phyloP scores from a whole-genome alignment of 2,888 invertebrate species.

The Piscicola geometra region DNA sequence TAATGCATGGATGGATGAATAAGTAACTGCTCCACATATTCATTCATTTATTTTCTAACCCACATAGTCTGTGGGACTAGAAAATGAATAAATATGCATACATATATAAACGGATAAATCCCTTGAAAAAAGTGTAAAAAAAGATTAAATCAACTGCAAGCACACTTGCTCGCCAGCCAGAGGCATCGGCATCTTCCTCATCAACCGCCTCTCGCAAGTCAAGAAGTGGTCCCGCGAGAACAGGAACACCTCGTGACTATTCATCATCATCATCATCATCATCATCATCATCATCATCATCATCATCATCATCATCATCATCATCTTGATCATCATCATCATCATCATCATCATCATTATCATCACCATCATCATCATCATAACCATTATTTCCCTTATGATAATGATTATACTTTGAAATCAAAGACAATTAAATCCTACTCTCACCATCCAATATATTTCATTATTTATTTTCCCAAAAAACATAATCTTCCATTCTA shows the following conservation, averaged over 20 bases:
- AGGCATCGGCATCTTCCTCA: conserved; percentile 77
- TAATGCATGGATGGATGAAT: conserved; percentile 4
- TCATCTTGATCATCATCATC: not conserved
- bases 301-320: not conserved
- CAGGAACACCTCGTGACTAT: conserved; percentile 53
- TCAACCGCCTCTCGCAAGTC: conserved; percentile 87
- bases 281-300: too few species aligned
- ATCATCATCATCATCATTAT: conserved; percentile 31
- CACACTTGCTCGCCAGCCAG: conserved; percentile 57
- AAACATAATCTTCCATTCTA: not conserved
- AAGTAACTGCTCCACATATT: not conserved
- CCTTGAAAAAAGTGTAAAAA: too few species aligned
- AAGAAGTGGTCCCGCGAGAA: conserved; percentile 62
- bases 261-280: conserved; percentile 16
- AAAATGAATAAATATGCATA: too few species aligned
- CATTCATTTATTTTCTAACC: not conserved
- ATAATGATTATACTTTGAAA: not conserved
- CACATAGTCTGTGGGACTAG: too few species aligned
- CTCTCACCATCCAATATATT: too few species aligned
- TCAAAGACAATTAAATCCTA: too few species aligned
- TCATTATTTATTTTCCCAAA: too few species aligned
- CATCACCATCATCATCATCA: not conserved
- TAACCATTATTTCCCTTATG: too few species aligned
- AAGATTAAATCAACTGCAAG: not conserved
- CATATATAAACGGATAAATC: too few species aligned